Evolutionary conservation across 1,140 invertebrate species (phyloP).

Genomic region (Hestina assimilis): DNA sequence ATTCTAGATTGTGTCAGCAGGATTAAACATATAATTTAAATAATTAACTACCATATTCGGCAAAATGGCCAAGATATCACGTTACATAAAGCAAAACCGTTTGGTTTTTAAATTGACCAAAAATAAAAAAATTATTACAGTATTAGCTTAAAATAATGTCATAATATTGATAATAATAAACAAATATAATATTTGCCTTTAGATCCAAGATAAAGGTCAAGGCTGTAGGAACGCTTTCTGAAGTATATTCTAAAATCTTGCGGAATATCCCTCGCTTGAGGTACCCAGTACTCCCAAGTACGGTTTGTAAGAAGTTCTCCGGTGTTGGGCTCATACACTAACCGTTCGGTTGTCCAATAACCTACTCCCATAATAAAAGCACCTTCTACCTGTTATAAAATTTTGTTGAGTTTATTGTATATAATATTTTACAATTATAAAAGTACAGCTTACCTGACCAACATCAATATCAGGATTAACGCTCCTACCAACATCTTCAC

Average conservation of each 20-base stretch:
- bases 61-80: too few species aligned
- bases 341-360: slow-evolving; percentile 86
- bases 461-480: slow-evolving; percentile 88
- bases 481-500: slow-evolving; percentile 87
- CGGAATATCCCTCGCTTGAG: slow-evolving; percentile 86
- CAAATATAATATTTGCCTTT: slow-evolving; percentile 1
- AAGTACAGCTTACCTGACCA: slow-evolving; percentile 81
- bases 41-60: too few species aligned
- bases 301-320: slow-evolving; percentile 85
- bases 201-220: slow-evolving; percentile 83
- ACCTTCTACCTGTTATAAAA: slow-evolving; percentile 81
- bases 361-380: slow-evolving; percentile 92
- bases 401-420: background rate
- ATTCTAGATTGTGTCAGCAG: too few species aligned
- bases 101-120: too few species aligned
- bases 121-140: too few species aligned
- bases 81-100: too few species aligned
- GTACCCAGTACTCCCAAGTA: slow-evolving; percentile 91
- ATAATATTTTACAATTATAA: background rate
- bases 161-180: background rate
- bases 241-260: slow-evolving; percentile 89
- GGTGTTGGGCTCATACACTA: slow-evolving; percentile 82
- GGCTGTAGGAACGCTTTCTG: slow-evolving; percentile 83
- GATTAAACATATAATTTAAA: too few species aligned
- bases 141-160: too few species aligned